Base-by-base conservation (phyloP, 2,888 invertebrate species). In the Ormyrus labotus region DNA sequence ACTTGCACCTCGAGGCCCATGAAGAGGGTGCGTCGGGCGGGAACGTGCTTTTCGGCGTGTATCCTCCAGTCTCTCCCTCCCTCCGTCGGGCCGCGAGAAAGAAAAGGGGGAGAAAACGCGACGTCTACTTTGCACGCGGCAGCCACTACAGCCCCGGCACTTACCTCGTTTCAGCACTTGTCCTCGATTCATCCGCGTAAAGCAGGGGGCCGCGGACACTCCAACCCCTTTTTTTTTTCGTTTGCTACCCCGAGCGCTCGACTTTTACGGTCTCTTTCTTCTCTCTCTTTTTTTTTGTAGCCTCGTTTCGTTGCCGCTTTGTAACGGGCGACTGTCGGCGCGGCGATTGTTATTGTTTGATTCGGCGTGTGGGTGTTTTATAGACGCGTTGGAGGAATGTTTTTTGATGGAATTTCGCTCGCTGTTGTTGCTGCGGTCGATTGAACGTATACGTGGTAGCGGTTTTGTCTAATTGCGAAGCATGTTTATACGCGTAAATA, bases 131-230 rank as follows among this genome's bases (percentile, higher is more conserved):
- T 65, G 77, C 77, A 58, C 77, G 57, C 64, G 71, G 34, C 57
- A 51, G 45, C n/a, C 47, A 3, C n/a, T 9, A 11, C 48, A 53
- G 47, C 47, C 11, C 7, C 69, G 70, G 64, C 70, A 78, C 77
- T 78, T 78, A 78, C 77, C 77, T 77, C 77, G 77, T 78, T 78
- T 71, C 71, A 71, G 47, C 71, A 71, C 77, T 78, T 71, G 77
- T 78, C 65, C 77, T n/a, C 77, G 77, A 78, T 78, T 78, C 77
- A 78, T 64, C 71, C 71, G 65, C 71, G 65, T 1, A 65, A 78
- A 78, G 45, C 51, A 65, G 57, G 48, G 51, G 51, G 45, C 48
- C n/a, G 47, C 57, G 2, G 57, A 48, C 63, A 64, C 45, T 53
- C 9, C 11, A 45, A 51, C 53, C 7, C 9, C 10, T 68, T 73